phyloP scores from a whole-genome alignment of 2,888 invertebrate species.

The Amorpha juglandis region DNA sequence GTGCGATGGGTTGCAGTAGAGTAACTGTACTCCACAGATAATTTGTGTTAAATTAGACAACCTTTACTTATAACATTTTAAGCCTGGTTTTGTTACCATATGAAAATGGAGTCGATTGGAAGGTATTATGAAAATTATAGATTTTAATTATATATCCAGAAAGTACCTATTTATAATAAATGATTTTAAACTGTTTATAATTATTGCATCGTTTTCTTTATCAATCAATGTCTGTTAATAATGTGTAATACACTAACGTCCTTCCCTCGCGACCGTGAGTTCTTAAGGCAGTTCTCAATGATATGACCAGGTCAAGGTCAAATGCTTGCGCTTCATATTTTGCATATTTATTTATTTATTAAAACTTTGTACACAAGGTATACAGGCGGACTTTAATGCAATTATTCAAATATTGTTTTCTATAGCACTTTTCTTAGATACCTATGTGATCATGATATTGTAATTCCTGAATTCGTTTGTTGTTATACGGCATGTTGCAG shows the following conservation, averaged over 20 bases:
- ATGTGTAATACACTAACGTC: not conserved
- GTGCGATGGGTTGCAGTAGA: too few relatives aligned
- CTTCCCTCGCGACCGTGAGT: not conserved
- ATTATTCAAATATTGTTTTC: too few relatives aligned
- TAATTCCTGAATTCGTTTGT: too few relatives aligned
- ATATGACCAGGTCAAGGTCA: constrained; percentile 14
- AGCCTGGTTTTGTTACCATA: not conserved
- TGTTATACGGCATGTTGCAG: too few relatives aligned
- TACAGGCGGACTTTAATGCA: too few relatives aligned
- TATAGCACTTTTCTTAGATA: too few relatives aligned
- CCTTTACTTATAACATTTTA: not conserved
- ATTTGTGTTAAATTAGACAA: not conserved
- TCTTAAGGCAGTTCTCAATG: not conserved
- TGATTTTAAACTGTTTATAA: too few relatives aligned
- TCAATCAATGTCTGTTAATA: not conserved
- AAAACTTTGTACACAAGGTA: too few relatives aligned
- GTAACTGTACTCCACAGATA: not conserved
- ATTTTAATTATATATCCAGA: too few relatives aligned
- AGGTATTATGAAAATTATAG: not conserved
- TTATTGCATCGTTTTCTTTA: not conserved
- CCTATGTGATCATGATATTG: too few relatives aligned
- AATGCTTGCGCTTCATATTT: not conserved
- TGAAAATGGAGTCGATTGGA: not conserved
- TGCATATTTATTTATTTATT: not conserved
- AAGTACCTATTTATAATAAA: too few relatives aligned